phyloP scores from a whole-genome alignment of 2,113 vertebrate species.

The Megaceryle maxima region DNA sequence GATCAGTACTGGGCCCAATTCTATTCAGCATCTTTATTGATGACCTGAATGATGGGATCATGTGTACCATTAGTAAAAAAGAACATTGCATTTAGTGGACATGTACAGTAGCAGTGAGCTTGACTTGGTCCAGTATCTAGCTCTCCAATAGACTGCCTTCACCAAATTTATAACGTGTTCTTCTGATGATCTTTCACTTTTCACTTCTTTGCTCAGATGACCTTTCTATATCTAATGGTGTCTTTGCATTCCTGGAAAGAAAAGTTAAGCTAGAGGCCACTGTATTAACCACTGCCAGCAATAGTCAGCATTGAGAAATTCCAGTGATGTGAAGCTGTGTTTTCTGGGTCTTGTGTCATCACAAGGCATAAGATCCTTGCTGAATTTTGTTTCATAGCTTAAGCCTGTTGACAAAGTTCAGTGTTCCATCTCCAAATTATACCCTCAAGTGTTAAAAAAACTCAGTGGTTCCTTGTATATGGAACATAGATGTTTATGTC shows the following conservation, averaged over 20 bases:
- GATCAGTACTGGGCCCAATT: too few relatives aligned
- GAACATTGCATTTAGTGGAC: neutral
- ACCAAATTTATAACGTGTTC: neutral
- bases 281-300: neutral
- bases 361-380: neutral
- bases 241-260: neutral
- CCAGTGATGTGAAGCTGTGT: neutral
- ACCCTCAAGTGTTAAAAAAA: neutral
- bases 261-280: neutral
- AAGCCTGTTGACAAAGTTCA: neutral
- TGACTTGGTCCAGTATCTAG: neutral
- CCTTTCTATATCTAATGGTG: neutral
- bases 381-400: neutral
- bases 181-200: neutral
- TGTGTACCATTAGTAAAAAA: too few relatives aligned
- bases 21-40: too few relatives aligned
- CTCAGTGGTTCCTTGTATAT: neutral
- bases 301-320: neutral
- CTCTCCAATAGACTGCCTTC: neutral
- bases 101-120: neutral
- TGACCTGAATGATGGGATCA: too few relatives aligned
- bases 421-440: neutral
- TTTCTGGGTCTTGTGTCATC: neutral
- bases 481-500: rapidly evolving
- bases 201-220: neutral